Evolutionary conservation across 2,888 invertebrate genomes (phyloP), one percentile per base, ranked within the genome.

Genomic region (Steinernema carpocapsae): DNA sequence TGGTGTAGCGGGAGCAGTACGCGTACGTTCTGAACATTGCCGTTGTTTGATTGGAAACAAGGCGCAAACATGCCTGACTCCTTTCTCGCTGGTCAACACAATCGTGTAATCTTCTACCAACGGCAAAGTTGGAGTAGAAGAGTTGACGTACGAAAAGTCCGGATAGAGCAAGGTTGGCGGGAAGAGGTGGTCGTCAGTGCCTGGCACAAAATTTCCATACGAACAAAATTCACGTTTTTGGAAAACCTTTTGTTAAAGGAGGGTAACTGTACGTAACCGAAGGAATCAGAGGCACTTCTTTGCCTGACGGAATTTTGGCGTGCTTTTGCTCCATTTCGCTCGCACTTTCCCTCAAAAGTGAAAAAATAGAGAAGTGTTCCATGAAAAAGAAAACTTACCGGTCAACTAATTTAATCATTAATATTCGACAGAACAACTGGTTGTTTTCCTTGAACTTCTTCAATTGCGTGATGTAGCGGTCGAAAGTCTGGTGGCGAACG

Each of bases 111-210:
- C 64, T 64, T 64, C 64, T 12, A 64, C 29, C 6, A 32, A 26
- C 14, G 64, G 64, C 17, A 64, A 29, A 10, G 37, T 17, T 17
- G 29, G 64, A 6, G 6, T 29, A 1, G 64, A 64, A 12, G 64
- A 64, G 26, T n/a, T 29, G 29, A 64, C 64, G 19, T 64, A 29
- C 4, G 29, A 12, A n/a, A 80, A 80, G 73, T 80, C 79, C 14
- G 80, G 80, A 59, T 77, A 80, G 71, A 80, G 83, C 26, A 82
- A 51, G 17, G 78, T 51, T 19, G 80, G 79, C 10, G 74, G 82
- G 32, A 77, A 82, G 37, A 37, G 37, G 43, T 77, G 42, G 32
- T 32, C 37, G 6, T 29, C 51, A 14, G 75, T 73, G 19, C 71
- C 79, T 64, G 17, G 3, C 3, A n/a, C 19, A 48, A 14, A n/a